phyloP scores from a whole-genome alignment of 2,888 invertebrate genomes.

The Laspeyria flexula region DNA sequence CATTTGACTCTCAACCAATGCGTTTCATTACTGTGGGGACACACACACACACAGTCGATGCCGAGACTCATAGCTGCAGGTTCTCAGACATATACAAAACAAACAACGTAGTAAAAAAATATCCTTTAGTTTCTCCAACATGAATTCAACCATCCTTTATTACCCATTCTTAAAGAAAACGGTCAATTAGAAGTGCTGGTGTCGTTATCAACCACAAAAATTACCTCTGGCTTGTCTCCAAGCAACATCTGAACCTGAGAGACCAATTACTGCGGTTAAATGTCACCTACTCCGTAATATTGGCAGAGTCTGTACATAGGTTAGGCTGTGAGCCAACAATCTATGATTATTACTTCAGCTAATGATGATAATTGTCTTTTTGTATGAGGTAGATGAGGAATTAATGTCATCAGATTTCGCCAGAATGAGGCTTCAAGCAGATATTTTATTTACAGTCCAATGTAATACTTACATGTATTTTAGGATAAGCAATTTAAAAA shows the following conservation, averaged over 20 bases:
- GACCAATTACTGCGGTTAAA: conserved; percentile 58
- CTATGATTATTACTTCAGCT: conserved; percentile 37
- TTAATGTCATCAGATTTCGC: too few species aligned
- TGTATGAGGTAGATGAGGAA: neutral
- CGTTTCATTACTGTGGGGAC: too few species aligned
- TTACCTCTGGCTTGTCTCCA: conserved; percentile 56
- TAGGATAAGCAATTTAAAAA: too few species aligned
- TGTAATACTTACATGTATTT: too few species aligned
- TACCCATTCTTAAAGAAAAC: conserved; percentile 18
- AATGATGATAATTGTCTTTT: conserved; percentile 17
- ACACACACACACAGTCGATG: too few species aligned
- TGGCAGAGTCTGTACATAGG: conserved; percentile 55
- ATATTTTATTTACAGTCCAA: too few species aligned
- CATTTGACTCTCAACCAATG: too few species aligned
- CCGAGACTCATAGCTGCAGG: too few species aligned
- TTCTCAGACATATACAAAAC: too few species aligned
- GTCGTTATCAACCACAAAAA: conserved; percentile 38
- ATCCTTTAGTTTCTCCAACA: neutral
- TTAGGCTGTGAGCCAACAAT: conserved; percentile 61
- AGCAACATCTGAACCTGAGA: conserved; percentile 48
- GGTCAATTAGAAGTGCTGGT: conserved; percentile 24
- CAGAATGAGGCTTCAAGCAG: too few species aligned
- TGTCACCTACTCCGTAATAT: conserved; percentile 52
- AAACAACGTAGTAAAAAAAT: neutral
- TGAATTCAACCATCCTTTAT: conserved; percentile 7